Evolutionary conservation across 2,113 vertebrate species (phyloP).

Genomic region (Anolis sagrei): DNA sequence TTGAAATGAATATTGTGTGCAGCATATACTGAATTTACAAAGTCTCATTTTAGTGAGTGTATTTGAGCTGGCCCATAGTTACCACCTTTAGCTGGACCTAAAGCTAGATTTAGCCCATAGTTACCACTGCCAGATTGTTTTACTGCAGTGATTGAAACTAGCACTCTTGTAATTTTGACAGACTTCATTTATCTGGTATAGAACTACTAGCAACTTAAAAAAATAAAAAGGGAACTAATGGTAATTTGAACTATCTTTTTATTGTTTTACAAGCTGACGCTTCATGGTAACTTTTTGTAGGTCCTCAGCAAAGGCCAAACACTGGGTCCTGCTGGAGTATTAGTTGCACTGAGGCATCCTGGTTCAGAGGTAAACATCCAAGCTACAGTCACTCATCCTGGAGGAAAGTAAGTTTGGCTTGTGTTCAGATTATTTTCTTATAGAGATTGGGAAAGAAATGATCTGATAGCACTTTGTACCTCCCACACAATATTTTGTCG

Average conservation of each 20-base stretch:
- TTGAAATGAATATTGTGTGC: too few relatives aligned
- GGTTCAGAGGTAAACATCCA: constrained; percentile 85
- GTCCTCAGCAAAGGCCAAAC: constrained; percentile 93
- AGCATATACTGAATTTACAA: too few relatives aligned
- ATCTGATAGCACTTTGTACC: too few relatives aligned
- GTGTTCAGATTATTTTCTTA: too few relatives aligned
- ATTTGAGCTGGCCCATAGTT: too few relatives aligned
- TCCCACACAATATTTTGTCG: too few relatives aligned
- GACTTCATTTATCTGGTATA: not conserved
- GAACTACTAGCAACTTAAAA: not conserved
- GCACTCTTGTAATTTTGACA: not conserved
- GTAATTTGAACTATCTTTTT: not conserved
- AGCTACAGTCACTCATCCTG: constrained; percentile 85
- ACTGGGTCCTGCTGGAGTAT: constrained; percentile 90
- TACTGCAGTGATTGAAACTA: not conserved
- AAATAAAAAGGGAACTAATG: not conserved
- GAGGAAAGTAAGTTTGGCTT: constrained; percentile 89
- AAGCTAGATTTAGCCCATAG: too few relatives aligned
- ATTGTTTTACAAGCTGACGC: not conserved
- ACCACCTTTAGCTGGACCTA: too few relatives aligned
- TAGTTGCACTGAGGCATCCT: constrained; percentile 83
- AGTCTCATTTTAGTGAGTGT: too few relatives aligned
- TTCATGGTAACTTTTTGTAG: constrained; percentile 64
- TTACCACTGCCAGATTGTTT: not conserved
- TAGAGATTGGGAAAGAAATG: too few relatives aligned